These are phyloP conservation scores for Notiomystis cincta DNA, from an alignment of 2,113 vertebrate species.

Conservation along the genomic window DNA sequence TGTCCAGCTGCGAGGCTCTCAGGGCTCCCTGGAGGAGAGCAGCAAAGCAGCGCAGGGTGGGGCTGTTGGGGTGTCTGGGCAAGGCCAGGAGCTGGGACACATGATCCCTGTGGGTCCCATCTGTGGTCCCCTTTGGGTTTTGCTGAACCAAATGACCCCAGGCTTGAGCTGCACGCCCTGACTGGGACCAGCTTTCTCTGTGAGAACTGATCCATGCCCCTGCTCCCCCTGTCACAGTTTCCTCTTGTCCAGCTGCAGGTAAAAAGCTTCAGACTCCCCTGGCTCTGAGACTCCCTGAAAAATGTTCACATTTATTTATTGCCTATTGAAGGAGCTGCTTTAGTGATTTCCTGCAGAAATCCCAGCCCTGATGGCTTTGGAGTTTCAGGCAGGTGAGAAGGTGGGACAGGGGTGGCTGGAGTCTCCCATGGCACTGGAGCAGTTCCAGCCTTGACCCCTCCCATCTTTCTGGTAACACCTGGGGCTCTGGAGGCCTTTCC, in stretches of 20 bases:
- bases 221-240: background rate
- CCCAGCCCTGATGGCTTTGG: background rate
- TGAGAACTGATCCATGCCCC: background rate
- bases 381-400: background rate
- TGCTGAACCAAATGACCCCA: background rate
- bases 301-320: background rate
- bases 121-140: background rate
- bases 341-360: background rate
- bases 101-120: background rate
- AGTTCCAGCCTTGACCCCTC: background rate
- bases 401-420: background rate
- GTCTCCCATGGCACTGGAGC: background rate
- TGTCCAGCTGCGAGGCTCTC: accelerated
- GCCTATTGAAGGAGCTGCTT: background rate
- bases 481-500: background rate
- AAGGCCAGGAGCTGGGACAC: background rate
- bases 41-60: background rate
- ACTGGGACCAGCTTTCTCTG: background rate
- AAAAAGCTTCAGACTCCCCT: background rate
- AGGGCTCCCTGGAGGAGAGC: background rate
- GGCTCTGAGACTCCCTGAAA: background rate
- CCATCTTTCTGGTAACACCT: background rate
- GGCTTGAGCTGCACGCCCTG: background rate
- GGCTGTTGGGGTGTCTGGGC: background rate
- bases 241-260: background rate